Percentiles rank a stretch among this genome's conserved stretches.
These are phyloP conservation scores for Amaurobius ferox DNA, from an alignment of 2,888 invertebrate species.

Conservation along the genomic window DNA sequence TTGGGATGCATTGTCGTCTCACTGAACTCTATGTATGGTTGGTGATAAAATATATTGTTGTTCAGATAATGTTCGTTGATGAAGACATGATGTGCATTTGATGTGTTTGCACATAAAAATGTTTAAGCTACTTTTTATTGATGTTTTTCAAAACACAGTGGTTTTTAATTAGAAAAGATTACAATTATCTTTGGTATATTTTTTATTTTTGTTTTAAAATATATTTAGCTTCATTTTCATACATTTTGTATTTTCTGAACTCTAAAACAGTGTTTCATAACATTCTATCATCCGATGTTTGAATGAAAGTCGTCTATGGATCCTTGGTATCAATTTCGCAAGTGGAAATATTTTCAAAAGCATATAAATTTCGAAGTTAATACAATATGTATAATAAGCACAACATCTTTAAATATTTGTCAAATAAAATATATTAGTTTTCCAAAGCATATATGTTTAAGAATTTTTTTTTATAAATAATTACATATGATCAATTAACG, in stretches of 20 bases:
- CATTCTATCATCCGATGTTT: background rate
- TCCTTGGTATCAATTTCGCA: background rate
- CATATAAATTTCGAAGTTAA: too few relatives aligned
- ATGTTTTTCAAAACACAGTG: slow-evolving; percentile 64
- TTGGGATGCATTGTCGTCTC: slow-evolving; percentile 16
- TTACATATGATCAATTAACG: too few relatives aligned
- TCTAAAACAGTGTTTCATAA: background rate
- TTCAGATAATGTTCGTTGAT: slow-evolving; percentile 63
- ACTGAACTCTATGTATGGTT: slow-evolving; percentile 65
- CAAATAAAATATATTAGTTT: too few relatives aligned
- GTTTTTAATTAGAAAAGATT: slow-evolving; percentile 61
- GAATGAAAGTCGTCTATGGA: background rate
- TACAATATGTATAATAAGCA: too few relatives aligned
- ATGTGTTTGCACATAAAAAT: slow-evolving; percentile 51
- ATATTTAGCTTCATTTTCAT: background rate
- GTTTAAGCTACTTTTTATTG: slow-evolving; percentile 67
- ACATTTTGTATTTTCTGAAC: background rate
- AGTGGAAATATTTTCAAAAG: too few relatives aligned
- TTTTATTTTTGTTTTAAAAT: slow-evolving; percentile 33
- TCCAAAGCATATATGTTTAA: too few relatives aligned
- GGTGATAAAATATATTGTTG: slow-evolving; percentile 71
- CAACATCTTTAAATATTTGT: too few relatives aligned
- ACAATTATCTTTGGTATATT: slow-evolving; percentile 63
- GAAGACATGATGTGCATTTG: slow-evolving; percentile 60
- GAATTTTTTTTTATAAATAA: too few relatives aligned